Evolutionary conservation across 2,888 invertebrate species (phyloP).

Genomic region (Drosophila demipolita): DNA sequence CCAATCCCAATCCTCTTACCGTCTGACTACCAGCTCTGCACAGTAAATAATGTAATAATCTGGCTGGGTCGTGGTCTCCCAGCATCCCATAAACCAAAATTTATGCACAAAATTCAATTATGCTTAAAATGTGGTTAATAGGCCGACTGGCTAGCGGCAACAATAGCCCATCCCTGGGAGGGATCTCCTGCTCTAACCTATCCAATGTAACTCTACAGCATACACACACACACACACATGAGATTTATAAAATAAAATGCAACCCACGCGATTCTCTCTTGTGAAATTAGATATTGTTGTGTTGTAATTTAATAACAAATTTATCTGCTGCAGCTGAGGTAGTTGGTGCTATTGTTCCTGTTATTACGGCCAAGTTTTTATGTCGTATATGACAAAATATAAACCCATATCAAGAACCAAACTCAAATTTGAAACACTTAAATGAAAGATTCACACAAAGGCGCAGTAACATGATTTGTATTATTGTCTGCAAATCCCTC

Average conservation of each 20-base stretch:
- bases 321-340: slow-evolving; percentile 25
- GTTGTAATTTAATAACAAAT: slow-evolving; percentile 75
- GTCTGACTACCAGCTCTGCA: slow-evolving; percentile 22
- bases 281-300: slow-evolving; percentile 74
- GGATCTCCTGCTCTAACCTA: slow-evolving; percentile 33
- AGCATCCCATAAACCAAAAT: slow-evolving; percentile 77
- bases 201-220: slow-evolving; percentile 5
- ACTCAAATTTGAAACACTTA: slow-evolving; percentile 15
- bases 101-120: slow-evolving; percentile 79
- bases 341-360: slow-evolving; percentile 12
- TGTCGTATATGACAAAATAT: slow-evolving; percentile 27
- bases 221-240: slow-evolving; percentile 13
- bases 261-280: slow-evolving; percentile 17
- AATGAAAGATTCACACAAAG: slow-evolving; percentile 6
- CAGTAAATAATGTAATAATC: slow-evolving; percentile 81
- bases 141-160: slow-evolving; percentile 66
- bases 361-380: slow-evolving; percentile 50
- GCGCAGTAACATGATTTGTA: slow-evolving; percentile 5
- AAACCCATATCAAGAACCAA: slow-evolving; percentile 2
- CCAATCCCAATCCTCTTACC: background rate
- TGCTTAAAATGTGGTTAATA: slow-evolving; percentile 80
- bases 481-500: background rate
- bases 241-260: slow-evolving; percentile 60
- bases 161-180: slow-evolving; percentile 54
- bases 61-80: slow-evolving; percentile 75